phyloP scores from a whole-genome alignment of 1,140 invertebrate species.

The Aphidius ervi region DNA sequence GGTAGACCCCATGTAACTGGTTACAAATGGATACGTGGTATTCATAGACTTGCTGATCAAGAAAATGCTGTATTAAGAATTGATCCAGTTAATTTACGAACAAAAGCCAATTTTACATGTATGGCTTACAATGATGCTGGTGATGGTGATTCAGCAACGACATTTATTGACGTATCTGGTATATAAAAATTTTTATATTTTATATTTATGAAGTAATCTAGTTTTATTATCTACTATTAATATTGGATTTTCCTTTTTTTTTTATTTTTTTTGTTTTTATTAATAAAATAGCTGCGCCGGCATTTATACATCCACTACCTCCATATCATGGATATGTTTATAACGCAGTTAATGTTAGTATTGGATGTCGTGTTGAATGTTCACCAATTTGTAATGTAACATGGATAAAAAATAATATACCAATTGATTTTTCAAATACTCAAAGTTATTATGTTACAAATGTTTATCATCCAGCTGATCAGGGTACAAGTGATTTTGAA shows the following conservation, averaged over 20 bases:
- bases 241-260: background rate
- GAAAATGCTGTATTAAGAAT: conserved; percentile 72
- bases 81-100: conserved; percentile 74
- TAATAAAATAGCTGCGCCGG: conserved; percentile 67
- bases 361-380: conserved; percentile 85
- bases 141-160: conserved; percentile 66
- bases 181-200: conserved; percentile 32
- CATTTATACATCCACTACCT: conserved; percentile 78
- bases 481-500: conserved; percentile 78
- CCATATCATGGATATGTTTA: conserved; percentile 75
- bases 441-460: conserved; percentile 67
- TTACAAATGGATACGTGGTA: conserved; percentile 76
- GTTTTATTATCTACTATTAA: background rate
- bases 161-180: conserved; percentile 76
- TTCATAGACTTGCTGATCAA: conserved; percentile 66
- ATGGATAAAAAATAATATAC: conserved; percentile 73
- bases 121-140: conserved; percentile 78
- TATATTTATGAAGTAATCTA: background rate
- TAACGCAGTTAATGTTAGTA: conserved; percentile 68
- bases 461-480: conserved; percentile 59
- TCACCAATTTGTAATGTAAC: conserved; percentile 77
- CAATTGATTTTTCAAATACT: conserved; percentile 60
- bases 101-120: conserved; percentile 82
- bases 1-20: conserved; percentile 72
- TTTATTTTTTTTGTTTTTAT: conserved; percentile 20